phyloP scores from a whole-genome alignment of 1,140 invertebrate genomes.

The Papilio aristodemus region DNA sequence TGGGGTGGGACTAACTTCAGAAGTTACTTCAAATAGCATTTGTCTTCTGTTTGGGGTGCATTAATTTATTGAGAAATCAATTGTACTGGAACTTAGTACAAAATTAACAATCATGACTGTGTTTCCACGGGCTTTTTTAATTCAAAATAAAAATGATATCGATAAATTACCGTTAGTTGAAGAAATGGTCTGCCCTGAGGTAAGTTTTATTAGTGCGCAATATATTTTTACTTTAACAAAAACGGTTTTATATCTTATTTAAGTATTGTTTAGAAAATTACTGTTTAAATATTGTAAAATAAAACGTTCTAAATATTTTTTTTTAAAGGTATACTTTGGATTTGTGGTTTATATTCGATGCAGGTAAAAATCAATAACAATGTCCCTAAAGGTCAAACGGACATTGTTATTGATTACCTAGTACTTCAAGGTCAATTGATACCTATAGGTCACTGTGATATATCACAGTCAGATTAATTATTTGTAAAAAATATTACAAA shows the following conservation, averaged over 20 bases:
- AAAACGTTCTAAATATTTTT: neutral
- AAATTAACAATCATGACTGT: neutral
- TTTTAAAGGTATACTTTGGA: neutral
- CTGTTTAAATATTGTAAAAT: neutral
- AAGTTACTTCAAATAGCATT: neutral
- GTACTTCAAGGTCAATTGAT: too few species aligned
- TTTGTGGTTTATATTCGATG: neutral
- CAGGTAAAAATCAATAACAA: constrained; percentile 14
- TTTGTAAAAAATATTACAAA: too few species aligned
- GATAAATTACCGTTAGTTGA: constrained; percentile 1
- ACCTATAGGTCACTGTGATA: too few species aligned
- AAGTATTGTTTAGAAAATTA: neutral
- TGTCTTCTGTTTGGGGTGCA: neutral
- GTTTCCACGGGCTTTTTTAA: neutral
- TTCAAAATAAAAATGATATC: neutral
- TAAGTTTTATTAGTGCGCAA: constrained; percentile 5
- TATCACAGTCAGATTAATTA: too few species aligned
- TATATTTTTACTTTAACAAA: neutral
- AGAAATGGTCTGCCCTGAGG: neutral
- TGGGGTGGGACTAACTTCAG: neutral
- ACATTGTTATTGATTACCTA: constrained; percentile 1
- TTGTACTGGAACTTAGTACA: neutral
- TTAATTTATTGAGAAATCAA: neutral
- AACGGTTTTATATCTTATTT: neutral
- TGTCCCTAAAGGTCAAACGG: too few species aligned